Base-by-base conservation (phyloP, 1,140 invertebrate genomes). In the Leptinotarsa texana region DNA sequence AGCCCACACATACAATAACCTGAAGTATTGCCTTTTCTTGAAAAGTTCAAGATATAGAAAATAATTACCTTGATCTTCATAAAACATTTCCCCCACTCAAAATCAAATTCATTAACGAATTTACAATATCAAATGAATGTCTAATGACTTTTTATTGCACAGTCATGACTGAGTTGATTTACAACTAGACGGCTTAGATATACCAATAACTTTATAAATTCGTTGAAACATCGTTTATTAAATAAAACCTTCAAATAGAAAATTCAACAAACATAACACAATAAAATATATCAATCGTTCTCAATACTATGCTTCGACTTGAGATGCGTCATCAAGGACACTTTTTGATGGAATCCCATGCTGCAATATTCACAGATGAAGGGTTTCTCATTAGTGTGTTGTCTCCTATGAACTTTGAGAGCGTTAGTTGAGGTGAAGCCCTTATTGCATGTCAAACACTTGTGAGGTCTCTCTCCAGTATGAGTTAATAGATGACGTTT, bases 341-440 rank as follows among this genome's bases (percentile, higher is more conserved):
- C 75, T 77, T 80, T 82, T 68, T 82, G 81, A 6, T 76, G 76
- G 51, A 81, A 82, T 11, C 74, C 76, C 66, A 75, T 72, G 42
- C 74, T 66, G 74, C 81, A 82, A 66, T 76, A 75, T 72, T 79
- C 68, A 74, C 80, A 82, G 49, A 71, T 71, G 61, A 78, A 82
- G 0, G 81, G 81, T 75, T 74, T 79, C 73, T 81, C 80, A 73
- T 82, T 80, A 5, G 81, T 82, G 74, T 82, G 81, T 75, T 79
- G 79, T 51, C 81, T 73, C 1, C 57, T 80, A 63, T 82, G 81
- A 13, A 80, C 69, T 75, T 82, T 82, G 4, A 82, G 63, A 5
- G 80, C 75, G 71, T 80, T 78, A 6, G 75, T n/a, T 51, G 74
- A 80, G 13, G 75, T 77, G 61, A 81, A 82, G n/a, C 81, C 79